Base-by-base conservation (phyloP, 2,113 vertebrate species). In the Psittacula cyanocephala region DNA sequence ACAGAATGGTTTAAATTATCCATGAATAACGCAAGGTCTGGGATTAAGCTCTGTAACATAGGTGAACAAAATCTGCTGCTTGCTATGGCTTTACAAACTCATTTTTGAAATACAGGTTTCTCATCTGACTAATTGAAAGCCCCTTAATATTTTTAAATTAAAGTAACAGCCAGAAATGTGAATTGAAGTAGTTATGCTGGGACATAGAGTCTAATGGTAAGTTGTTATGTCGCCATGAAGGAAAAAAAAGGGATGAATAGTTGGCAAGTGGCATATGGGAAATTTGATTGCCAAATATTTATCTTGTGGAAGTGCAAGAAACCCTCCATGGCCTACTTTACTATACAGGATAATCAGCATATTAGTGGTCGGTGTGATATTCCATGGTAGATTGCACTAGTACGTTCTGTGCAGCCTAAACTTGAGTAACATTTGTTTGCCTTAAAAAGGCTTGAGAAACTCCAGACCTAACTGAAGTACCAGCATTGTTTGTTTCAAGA, bases 1-100 rank as follows among this genome's bases (percentile, higher is more conserved):
- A 29, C 31, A 50, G 72, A 80, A 64, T 87, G 77, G 41, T 94
- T 96, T 95, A 68, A 94, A 94, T 95, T 88, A 94, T 68, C 57
- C 25, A 19, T 81, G 77, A 89, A 59, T 91, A 77, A 77, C 77
- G 41, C 9, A 71, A 71, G 50, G 77, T 60, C 92, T 96, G 93
- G 72, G 43, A 85, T 82, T 95, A 81, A 77, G 39, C 68, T 86
- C 59, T 68, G 17, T 63, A 80, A 64, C 62, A 53, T 8, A 65
- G 68, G 50, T 81, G 39, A 64, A 70, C 7, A 87, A 87, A 77
- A 84, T 87, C 64, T 91, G 41, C 63, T 93, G 91, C 89, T 74
- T 86, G 57, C 69, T 69, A 39, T n/a, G 52, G 70, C 53, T 95
- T 95, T 86, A 25, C 19, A 84, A 15, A 91, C 8, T 86, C 4